Evolutionary conservation across 2,797 vertebrate species (phyloP).

Genomic region (Ptychadena robeensis): DNA sequence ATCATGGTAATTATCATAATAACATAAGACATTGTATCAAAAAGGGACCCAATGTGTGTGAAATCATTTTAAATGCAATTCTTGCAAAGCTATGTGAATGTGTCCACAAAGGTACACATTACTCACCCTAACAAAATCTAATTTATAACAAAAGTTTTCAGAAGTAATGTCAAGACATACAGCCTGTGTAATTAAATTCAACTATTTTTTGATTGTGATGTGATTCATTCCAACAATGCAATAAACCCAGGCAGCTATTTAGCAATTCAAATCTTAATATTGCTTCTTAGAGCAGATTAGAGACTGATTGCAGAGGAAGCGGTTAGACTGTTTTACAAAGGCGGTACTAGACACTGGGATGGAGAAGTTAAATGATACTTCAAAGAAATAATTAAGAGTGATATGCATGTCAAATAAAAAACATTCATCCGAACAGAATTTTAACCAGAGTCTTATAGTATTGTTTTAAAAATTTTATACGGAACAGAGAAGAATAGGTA

Average conservation of each 20-base stretch:
- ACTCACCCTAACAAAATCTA: constrained; percentile 26
- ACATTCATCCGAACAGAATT: background rate
- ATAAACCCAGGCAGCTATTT: constrained; percentile 54
- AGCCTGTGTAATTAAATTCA: constrained; percentile 35
- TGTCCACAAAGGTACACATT: constrained; percentile 1
- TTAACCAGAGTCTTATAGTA: background rate
- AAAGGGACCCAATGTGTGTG: background rate
- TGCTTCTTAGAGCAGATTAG: constrained; percentile 53
- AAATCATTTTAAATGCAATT: background rate
- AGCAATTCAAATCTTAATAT: constrained; percentile 54
- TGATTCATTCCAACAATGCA: constrained; percentile 57
- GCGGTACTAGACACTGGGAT: constrained; percentile 16
- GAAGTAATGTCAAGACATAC: constrained; percentile 24
- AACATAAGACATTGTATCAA: background rate
- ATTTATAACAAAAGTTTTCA: constrained; percentile 25
- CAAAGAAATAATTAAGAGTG: constrained; percentile 51
- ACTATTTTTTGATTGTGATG: constrained; percentile 45
- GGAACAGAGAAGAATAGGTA: too few species aligned
- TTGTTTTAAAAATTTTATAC: too few species aligned
- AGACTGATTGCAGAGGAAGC: constrained; percentile 53
- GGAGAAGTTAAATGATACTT: constrained; percentile 39
- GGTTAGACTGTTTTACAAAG: constrained; percentile 54
- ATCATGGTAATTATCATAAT: background rate
- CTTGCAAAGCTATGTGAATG: background rate
- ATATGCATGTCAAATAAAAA: constrained; percentile 31